Conservation (phyloP, 2,797 vertebrate genomes). For the Coreius guichenoti region DNA sequence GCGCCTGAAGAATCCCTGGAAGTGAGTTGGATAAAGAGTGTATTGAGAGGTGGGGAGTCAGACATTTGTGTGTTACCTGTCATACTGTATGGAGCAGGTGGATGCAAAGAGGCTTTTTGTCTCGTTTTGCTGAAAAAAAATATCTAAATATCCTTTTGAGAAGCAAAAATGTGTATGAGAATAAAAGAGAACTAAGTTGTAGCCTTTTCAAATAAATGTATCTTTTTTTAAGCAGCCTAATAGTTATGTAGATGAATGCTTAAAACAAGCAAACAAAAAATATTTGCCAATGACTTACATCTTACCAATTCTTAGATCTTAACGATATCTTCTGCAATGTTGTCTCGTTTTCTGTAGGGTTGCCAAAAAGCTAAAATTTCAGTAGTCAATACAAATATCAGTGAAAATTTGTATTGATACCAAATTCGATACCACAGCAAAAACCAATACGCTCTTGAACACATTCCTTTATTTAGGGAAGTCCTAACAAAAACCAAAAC, state of each 20-base stretch:
- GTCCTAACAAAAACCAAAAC: neutral
- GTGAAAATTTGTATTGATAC: neutral
- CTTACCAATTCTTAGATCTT: neutral
- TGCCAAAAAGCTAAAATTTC: neutral
- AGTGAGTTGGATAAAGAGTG: slow-evolving; percentile 18
- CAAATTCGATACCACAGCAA: neutral
- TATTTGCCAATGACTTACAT: neutral
- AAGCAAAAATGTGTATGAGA: neutral
- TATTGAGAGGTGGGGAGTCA: neutral
- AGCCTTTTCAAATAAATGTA: neutral
- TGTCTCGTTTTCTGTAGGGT: neutral
- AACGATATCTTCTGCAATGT: neutral
- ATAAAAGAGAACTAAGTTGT: neutral
- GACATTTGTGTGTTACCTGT: neutral
- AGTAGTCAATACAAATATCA: neutral
- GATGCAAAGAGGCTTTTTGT: neutral
- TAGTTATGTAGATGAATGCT: neutral
- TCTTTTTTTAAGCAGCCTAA: neutral
- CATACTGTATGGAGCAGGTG: neutral
- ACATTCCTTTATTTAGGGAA: neutral
- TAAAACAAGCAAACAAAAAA: neutral
- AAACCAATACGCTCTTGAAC: neutral
- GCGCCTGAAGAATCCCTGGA: slow-evolving; percentile 95
- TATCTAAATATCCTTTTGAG: neutral
- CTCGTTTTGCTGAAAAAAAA: neutral